Evolutionary conservation across 2,888 invertebrate species (phyloP).

Genomic region (Hydrotaea cyrtoneurina): DNA sequence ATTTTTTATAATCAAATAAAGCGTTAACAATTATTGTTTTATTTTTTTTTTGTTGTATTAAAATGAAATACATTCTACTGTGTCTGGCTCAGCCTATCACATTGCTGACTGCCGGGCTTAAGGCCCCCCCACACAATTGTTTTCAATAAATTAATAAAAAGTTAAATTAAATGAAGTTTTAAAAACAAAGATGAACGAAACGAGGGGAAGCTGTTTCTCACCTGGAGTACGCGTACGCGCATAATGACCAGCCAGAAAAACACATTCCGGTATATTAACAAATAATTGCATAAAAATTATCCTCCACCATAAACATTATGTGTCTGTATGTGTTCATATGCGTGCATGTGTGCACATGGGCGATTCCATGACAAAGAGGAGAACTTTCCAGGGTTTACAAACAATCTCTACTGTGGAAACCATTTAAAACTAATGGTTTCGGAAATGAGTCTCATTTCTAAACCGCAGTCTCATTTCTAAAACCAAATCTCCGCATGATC

Average conservation of each 20-base stretch:
- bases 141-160: too few relatives aligned
- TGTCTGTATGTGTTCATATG: background rate
- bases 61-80: background rate
- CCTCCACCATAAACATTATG: background rate
- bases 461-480: too few relatives aligned
- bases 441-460: too few relatives aligned
- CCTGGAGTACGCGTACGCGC: background rate
- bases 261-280: background rate
- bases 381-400: too few relatives aligned
- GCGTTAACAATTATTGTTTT: background rate
- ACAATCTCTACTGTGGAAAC: too few relatives aligned
- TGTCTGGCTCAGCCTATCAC: background rate
- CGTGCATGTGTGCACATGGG: background rate
- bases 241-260: background rate
- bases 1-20: background rate
- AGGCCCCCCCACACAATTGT: too few relatives aligned
- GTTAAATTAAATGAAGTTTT: too few relatives aligned
- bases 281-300: constrained; percentile 17
- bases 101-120: too few relatives aligned
- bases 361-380: too few relatives aligned
- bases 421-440: too few relatives aligned
- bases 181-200: too few relatives aligned
- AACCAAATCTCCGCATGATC: too few relatives aligned
- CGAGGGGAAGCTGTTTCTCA: background rate
- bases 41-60: background rate